Evolutionary conservation across 2,797 vertebrate species (phyloP).

Genomic region (Rhinoraja longicauda): DNA sequence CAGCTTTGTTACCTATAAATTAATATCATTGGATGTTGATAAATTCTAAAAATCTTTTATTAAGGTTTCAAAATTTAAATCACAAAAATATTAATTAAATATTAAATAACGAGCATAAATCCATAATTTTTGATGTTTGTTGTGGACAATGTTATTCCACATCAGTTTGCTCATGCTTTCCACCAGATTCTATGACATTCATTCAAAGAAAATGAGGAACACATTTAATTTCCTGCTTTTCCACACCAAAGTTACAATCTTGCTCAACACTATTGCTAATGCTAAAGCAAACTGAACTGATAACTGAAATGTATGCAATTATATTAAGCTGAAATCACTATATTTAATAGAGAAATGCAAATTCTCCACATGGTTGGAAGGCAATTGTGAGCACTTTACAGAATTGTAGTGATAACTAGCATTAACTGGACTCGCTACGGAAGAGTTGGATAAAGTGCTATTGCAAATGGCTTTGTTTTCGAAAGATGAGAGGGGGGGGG

Average conservation of each 20-base stretch:
- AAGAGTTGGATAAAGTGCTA: not conserved
- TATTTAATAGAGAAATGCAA: slow-evolving; percentile 20
- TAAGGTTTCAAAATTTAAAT: not conserved
- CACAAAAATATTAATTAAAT: not conserved
- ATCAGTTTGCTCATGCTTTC: not conserved
- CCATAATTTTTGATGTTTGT: not conserved
- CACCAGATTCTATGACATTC: not conserved
- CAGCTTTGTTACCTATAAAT: not conserved
- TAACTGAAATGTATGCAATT: slow-evolving; percentile 19
- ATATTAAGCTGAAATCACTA: slow-evolving; percentile 26
- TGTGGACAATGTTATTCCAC: not conserved
- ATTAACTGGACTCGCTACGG: not conserved
- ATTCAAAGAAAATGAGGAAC: not conserved
- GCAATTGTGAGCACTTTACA: slow-evolving; percentile 1
- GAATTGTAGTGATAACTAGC: not conserved
- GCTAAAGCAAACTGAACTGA: slow-evolving; percentile 17
- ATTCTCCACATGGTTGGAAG: not conserved
- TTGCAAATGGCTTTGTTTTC: slow-evolving; percentile 5
- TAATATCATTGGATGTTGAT: not conserved
- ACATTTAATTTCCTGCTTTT: not conserved
- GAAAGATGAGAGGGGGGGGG: not conserved
- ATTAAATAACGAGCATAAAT: not conserved
- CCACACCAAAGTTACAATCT: not conserved
- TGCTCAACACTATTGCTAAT: not conserved
- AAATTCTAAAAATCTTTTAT: not conserved